phyloP scores from a whole-genome alignment of 2,888 invertebrate genomes.

The Ophion costatus region DNA sequence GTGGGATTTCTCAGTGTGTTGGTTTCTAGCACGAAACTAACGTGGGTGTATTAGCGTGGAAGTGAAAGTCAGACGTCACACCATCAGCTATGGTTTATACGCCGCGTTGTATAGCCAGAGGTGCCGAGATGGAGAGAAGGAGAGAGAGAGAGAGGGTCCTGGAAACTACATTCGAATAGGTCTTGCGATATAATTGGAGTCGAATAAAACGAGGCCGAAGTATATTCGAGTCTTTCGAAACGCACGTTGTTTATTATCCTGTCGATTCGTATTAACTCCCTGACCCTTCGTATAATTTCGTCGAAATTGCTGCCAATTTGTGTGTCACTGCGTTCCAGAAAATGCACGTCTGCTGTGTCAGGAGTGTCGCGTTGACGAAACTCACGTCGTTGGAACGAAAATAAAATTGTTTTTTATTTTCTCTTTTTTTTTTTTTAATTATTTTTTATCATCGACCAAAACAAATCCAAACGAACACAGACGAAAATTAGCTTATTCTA shows the following conservation, averaged over 20 bases:
- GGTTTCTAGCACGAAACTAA: constrained; percentile 73
- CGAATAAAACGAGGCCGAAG: constrained; percentile 46
- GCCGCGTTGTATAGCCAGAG: constrained; percentile 30
- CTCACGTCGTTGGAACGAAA: too few relatives aligned
- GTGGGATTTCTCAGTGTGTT: constrained; percentile 27
- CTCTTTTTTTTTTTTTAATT: too few relatives aligned
- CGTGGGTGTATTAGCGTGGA: constrained; percentile 76
- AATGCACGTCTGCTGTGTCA: not conserved
- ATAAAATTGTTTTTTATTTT: too few relatives aligned
- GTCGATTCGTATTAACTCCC: constrained; percentile 41
- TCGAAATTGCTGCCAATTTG: constrained; percentile 19
- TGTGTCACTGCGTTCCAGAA: constrained; percentile 17
- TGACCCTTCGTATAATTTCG: constrained; percentile 22
- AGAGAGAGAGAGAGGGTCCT: constrained; percentile 20
- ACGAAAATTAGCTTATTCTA: too few relatives aligned
- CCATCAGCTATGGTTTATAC: constrained; percentile 43
- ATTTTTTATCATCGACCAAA: too few relatives aligned
- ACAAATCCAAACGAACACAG: too few relatives aligned
- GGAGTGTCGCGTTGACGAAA: not conserved
- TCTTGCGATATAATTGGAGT: constrained; percentile 52
- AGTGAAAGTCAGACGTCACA: constrained; percentile 75
- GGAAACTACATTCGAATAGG: constrained; percentile 54
- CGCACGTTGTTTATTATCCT: constrained; percentile 18
- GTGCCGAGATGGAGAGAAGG: constrained; percentile 1
- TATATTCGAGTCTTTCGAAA: constrained; percentile 50